These are phyloP conservation scores for Regulus satrapa DNA, from an alignment of 2,113 vertebrate genomes.

Conservation along the genomic window DNA sequence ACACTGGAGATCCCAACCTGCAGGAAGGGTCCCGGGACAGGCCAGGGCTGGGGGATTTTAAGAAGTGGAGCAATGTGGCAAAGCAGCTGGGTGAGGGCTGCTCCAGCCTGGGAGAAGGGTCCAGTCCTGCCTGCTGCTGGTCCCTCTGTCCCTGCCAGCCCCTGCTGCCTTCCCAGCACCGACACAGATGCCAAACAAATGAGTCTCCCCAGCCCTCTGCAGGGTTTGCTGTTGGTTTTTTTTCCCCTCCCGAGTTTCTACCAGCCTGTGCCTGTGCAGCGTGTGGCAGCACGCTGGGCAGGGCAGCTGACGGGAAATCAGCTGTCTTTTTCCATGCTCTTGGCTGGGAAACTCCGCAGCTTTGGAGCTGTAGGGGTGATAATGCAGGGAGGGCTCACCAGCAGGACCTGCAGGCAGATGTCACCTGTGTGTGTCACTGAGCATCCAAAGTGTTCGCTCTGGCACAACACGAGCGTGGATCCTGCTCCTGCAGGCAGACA, in stretches of 20 bases:
- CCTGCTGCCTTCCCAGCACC: background rate
- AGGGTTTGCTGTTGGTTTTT: background rate
- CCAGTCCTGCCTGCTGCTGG: background rate
- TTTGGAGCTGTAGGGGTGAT: background rate
- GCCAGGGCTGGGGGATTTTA: background rate
- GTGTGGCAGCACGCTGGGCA: background rate
- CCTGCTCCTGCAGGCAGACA: background rate
- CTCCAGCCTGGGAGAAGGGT: background rate
- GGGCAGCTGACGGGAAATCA: background rate
- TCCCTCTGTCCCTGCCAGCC: background rate
- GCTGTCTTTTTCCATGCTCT: background rate
- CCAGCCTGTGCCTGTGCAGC: background rate
- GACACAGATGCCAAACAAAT: background rate
- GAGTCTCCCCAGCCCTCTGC: background rate
- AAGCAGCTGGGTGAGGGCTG: rapidly evolving
- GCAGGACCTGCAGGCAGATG: background rate
- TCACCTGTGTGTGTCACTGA: background rate
- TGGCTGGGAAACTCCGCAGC: background rate
- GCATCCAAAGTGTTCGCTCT: background rate
- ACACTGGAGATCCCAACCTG: background rate
- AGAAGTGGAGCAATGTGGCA: background rate
- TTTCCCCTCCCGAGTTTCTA: background rate
- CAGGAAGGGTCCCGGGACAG: background rate
- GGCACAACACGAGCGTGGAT: background rate
- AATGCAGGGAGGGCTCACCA: background rate